Percentiles rank a stretch among this genome's conserved stretches.
Conservation (phyloP, 1,140 invertebrate species). For the Atta texana region DNA sequence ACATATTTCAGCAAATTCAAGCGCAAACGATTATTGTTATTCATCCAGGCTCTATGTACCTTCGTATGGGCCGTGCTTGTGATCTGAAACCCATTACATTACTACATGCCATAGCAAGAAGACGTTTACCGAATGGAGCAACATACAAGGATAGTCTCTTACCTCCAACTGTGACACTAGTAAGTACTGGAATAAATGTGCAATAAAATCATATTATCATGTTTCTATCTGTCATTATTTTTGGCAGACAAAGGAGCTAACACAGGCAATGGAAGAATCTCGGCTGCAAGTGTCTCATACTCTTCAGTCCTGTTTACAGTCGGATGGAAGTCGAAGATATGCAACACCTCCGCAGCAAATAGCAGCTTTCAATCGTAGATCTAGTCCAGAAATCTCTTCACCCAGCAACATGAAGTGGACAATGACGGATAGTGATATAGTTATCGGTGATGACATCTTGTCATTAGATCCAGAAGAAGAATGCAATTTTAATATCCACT, state of each 20-base stretch:
- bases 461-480: constrained; percentile 89
- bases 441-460: constrained; percentile 91
- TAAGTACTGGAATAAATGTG: constrained; percentile 68
- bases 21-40: constrained; percentile 96
- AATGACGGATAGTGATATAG: constrained; percentile 88
- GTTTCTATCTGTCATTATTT: constrained; percentile 37
- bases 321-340: constrained; percentile 92
- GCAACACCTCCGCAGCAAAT: constrained; percentile 95
- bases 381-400: constrained; percentile 89
- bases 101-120: constrained; percentile 95
- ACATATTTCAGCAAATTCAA: constrained; percentile 88
- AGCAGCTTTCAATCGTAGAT: constrained; percentile 93
- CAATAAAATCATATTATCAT: background rate
- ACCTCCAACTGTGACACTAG: constrained; percentile 88
- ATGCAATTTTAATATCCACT: constrained; percentile 93
- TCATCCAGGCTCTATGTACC: constrained; percentile 96
- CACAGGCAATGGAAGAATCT: constrained; percentile 93
- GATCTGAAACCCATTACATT: constrained; percentile 94
- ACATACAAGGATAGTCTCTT: constrained; percentile 89
- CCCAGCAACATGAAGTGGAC: constrained; percentile 88
- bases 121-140: constrained; percentile 86
- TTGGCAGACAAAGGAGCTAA: constrained; percentile 88
- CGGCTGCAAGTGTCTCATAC: constrained; percentile 93
- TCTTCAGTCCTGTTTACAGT: constrained; percentile 93
- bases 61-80: constrained; percentile 95